phyloP scores from a whole-genome alignment of 1,140 invertebrate species.

The Apis cerana region DNA sequence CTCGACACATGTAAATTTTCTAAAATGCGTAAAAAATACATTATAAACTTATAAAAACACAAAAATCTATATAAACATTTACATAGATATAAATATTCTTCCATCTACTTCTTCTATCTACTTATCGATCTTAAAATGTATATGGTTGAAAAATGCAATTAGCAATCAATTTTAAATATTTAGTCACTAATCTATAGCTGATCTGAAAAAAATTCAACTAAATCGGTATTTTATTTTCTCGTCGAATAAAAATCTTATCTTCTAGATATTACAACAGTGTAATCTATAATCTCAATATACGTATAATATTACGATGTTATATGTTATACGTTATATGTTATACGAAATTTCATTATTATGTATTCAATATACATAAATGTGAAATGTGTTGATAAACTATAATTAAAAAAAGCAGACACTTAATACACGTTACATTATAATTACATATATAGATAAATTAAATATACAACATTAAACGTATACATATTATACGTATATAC shows the following conservation, averaged over 20 bases:
- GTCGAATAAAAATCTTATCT: background rate
- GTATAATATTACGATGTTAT: no score
- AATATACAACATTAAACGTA: background rate
- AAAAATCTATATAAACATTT: background rate
- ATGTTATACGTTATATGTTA: no score
- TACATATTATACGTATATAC: background rate
- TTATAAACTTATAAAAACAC: background rate
- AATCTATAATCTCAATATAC: no score
- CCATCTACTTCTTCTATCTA: background rate
- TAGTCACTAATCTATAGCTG: background rate
- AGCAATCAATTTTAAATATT: background rate
- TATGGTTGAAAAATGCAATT: background rate
- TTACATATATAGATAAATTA: background rate
- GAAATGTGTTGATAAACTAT: slow-evolving; percentile 1
- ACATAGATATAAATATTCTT: slow-evolving; percentile 2
- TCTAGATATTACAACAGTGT: background rate
- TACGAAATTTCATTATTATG: background rate
- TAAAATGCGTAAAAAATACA: background rate
- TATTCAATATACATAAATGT: slow-evolving; percentile 6
- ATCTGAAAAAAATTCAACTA: background rate
- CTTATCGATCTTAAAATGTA: background rate
- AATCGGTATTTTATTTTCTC: background rate
- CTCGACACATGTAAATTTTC: slow-evolving; percentile 92
- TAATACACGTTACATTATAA: background rate
- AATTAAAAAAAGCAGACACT: background rate